Percentiles rank a stretch among this genome's conserved stretches.
phyloP scores from a whole-genome alignment of 2,797 vertebrate species.

The Brachyrhaphis roseni region DNA sequence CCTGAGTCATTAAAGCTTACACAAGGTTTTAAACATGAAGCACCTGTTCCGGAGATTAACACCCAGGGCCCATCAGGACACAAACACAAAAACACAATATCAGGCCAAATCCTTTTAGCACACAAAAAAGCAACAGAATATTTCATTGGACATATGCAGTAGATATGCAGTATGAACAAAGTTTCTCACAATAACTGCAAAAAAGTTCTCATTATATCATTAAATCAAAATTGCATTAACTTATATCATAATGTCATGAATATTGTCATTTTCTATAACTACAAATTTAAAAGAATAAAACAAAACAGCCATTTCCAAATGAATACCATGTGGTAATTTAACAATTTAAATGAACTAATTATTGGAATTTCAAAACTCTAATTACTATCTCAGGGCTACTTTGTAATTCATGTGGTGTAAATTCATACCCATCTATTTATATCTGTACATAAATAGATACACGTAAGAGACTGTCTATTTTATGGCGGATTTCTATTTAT shows the following conservation, averaged over 20 bases:
- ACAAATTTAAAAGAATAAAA: not conserved
- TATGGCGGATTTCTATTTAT: conserved; percentile 49
- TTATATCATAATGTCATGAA: not conserved
- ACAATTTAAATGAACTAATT: not conserved
- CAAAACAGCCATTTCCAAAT: not conserved
- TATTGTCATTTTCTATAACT: not conserved
- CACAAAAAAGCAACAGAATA: not conserved
- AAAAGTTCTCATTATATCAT: not conserved
- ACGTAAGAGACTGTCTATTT: conserved; percentile 14
- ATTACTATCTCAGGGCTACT: not conserved
- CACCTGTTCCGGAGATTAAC: conserved; percentile 78
- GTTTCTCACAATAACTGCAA: not conserved
- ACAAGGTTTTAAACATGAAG: conserved; percentile 72
- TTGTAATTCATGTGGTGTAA: not conserved
- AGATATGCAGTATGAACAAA: not conserved
- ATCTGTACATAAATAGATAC: not conserved
- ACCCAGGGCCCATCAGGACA: conserved; percentile 36
- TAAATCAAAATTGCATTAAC: not conserved
- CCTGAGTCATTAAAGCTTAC: conserved; percentile 74
- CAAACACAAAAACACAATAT: conserved; percentile 41
- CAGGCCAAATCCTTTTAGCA: conserved; percentile 27
- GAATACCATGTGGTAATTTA: not conserved
- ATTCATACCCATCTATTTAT: not conserved
- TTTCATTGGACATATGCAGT: not conserved
- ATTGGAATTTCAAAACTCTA: not conserved